phyloP scores from a whole-genome alignment of 2,797 vertebrate genomes.

The Enteromius anoplus region DNA sequence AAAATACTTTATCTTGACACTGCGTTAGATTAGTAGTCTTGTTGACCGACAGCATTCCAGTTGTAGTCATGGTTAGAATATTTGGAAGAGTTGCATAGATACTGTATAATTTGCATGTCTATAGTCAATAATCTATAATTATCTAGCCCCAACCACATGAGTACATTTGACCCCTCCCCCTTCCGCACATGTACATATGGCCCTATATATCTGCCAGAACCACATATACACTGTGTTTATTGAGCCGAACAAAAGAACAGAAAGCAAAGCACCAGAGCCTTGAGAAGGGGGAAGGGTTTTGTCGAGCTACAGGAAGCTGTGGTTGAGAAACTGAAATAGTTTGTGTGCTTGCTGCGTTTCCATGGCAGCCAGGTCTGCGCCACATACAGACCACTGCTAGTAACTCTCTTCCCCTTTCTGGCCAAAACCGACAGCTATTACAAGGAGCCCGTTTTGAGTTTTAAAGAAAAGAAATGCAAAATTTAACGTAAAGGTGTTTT shows the following conservation, averaged over 20 bases:
- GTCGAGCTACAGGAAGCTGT: conserved; percentile 79
- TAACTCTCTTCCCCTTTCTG: conserved; percentile 76
- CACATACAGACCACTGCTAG: conserved; percentile 71
- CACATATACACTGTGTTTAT: not conserved
- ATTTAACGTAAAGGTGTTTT: not conserved
- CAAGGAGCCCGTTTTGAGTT: not conserved
- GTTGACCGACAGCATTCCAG: not conserved
- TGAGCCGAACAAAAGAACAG: conserved; percentile 51
- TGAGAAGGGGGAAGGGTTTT: conserved; percentile 42
- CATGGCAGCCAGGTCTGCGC: conserved; percentile 78
- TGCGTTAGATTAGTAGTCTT: not conserved
- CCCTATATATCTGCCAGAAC: not conserved
- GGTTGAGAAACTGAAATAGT: conserved; percentile 80
- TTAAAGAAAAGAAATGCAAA: not conserved
- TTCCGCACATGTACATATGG: not conserved
- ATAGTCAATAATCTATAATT: not conserved
- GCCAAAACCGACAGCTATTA: conserved; percentile 32
- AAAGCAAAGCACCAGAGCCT: conserved; percentile 47
- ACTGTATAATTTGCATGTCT: not conserved
- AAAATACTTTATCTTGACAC: not conserved
- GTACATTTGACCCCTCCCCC: not conserved
- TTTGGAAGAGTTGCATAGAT: not conserved
- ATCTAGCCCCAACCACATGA: not conserved
- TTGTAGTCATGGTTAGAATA: not conserved
- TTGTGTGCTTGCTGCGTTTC: conserved; percentile 68